These are phyloP conservation scores for Drosophila simulans DNA, from an alignment of 1,140 invertebrate genomes.

Conservation along the genomic window DNA sequence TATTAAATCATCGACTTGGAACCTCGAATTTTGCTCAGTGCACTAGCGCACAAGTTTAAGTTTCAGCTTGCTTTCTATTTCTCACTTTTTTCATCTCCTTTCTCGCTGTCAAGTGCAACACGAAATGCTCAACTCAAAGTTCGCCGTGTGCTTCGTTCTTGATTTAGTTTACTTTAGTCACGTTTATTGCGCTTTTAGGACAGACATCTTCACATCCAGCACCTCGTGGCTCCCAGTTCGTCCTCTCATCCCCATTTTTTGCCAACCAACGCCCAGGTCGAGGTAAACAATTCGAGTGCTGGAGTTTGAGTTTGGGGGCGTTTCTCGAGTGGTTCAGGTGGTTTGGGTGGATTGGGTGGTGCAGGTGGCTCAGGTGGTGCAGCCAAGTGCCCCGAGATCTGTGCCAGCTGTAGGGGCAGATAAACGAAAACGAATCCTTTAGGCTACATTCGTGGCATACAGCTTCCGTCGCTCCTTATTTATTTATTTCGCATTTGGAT, in stretches of 20 bases:
- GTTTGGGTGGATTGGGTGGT: constrained; percentile 6
- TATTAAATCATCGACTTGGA: too few species aligned
- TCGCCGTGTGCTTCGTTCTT: constrained; percentile 40
- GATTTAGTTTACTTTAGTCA: constrained; percentile 60
- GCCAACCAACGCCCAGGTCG: background rate
- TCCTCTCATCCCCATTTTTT: too few species aligned
- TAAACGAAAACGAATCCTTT: constrained; percentile 40
- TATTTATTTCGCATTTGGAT: constrained; percentile 24
- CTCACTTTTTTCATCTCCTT: background rate
- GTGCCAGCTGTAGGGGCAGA: constrained; percentile 15
- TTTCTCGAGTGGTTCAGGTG: constrained; percentile 27
- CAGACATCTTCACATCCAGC: constrained; percentile 26
- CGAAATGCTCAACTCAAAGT: constrained; percentile 44
- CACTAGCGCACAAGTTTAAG: background rate
- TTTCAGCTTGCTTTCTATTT: constrained; percentile 2
- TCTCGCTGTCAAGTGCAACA: constrained; percentile 45
- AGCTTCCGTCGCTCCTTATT: constrained; percentile 18
- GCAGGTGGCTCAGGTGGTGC: constrained; percentile 17
- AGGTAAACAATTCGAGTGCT: constrained; percentile 14
- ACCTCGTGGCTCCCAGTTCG: background rate
- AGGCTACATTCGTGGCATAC: constrained; percentile 14
- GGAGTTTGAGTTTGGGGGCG: constrained; percentile 29
- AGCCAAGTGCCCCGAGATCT: constrained; percentile 25
- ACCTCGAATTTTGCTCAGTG: constrained; percentile 7
- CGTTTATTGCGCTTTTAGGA: constrained; percentile 54